phyloP scores from a whole-genome alignment of 1,140 invertebrate species.

The Grapholita molesta region DNA sequence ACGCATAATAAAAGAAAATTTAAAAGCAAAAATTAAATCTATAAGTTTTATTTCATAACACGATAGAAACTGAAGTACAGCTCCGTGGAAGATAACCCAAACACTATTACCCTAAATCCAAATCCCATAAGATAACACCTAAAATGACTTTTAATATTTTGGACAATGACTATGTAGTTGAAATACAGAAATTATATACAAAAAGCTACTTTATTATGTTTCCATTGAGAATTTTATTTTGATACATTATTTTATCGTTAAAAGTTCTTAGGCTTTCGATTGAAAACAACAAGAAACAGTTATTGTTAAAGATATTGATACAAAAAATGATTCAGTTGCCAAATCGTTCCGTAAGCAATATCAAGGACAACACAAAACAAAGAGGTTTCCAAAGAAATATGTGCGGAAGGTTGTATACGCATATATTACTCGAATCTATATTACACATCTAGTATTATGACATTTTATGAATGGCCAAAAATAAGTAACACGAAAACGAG shows the following conservation, averaged over 20 bases:
- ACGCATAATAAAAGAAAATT: constrained; percentile 17
- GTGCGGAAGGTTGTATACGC: constrained; percentile 35
- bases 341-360: constrained; percentile 26
- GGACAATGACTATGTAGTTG: constrained; percentile 39
- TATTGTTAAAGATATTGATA: constrained; percentile 33
- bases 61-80: constrained; percentile 21
- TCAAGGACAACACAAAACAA: constrained; percentile 30
- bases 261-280: constrained; percentile 28
- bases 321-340: constrained; percentile 29
- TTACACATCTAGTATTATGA: constrained; percentile 73
- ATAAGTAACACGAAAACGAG: constrained; percentile 50
- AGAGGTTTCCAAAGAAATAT: constrained; percentile 21
- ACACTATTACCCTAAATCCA: constrained; percentile 29
- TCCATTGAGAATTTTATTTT: constrained; percentile 29
- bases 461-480: constrained; percentile 61
- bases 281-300: constrained; percentile 34
- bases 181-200: constrained; percentile 40
- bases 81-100: constrained; percentile 30
- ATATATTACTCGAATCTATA: constrained; percentile 63
- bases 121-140: constrained; percentile 32
- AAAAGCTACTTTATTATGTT: constrained; percentile 37
- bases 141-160: constrained; percentile 28
- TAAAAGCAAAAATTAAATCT: constrained; percentile 22
- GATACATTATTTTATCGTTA: constrained; percentile 23
- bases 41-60: constrained; percentile 22